A percentile compares a stretch with the other conserved stretches of the same genome.
phyloP scores from a whole-genome alignment of 1,140 invertebrate species.

The Tetraneura akinire region DNA sequence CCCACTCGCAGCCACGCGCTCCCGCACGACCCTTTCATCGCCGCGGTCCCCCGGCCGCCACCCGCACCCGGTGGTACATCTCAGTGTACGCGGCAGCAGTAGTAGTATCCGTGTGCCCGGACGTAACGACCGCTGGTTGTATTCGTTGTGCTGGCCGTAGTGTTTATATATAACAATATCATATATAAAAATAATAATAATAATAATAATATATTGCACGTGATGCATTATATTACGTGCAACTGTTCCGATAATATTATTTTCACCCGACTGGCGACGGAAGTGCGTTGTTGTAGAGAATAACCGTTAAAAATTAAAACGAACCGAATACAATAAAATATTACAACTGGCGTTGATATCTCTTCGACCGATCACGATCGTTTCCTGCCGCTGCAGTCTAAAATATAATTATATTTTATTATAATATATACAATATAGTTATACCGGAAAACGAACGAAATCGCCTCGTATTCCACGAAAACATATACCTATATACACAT shows the following conservation, averaged over 20 bases:
- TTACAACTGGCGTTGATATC: no score
- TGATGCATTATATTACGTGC: background rate
- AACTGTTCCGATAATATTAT: background rate
- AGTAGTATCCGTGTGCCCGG: constrained; percentile 14
- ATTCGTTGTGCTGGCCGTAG: background rate
- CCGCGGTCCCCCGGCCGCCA: background rate
- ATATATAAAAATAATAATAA: background rate
- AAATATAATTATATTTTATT: no score
- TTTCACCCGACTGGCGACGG: background rate
- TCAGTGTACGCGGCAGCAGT: background rate
- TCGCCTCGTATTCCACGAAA: constrained; percentile 30
- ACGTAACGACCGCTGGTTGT: constrained; percentile 31
- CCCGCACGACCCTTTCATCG: background rate
- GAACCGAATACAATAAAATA: no score
- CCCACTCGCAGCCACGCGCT: background rate
- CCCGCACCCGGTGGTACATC: background rate
- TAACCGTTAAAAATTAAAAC: background rate
- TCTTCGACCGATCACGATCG: no score
- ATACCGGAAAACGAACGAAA: background rate
- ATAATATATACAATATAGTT: no score
- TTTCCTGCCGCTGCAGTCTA: background rate
- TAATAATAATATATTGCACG: no score
- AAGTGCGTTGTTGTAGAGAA: no score
- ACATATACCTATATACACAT: no score
- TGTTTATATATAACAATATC: background rate